Base-by-base conservation (phyloP, 2,113 vertebrate genomes). In the Nerophis ophidion region DNA sequence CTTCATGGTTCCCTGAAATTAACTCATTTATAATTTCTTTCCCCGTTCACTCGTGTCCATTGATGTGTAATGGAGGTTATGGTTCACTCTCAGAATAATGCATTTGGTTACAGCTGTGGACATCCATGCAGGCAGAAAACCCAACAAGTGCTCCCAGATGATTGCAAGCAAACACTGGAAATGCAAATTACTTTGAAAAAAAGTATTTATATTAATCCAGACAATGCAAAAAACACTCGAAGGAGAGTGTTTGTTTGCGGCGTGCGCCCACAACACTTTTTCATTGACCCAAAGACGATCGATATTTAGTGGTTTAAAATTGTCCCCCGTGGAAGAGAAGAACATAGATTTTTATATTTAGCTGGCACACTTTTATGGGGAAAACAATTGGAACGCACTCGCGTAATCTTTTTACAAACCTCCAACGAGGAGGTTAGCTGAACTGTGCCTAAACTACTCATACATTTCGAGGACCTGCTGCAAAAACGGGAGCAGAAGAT, bases 1-100 rank as follows among this genome's bases (percentile, higher is more conserved):
- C 66, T 61, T 66, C 63, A 76, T 60, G 35, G 76, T 77, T 80
- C 77, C 79, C 79, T 80, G 74, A 85, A 87, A 87, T 87, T 82
- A 89, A 88, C 81, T 81, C 79, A 87, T 88, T 90, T 87, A 86
- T 87, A 26, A 84, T 86, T 77, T 77, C n/a, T 80, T 78, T 61
- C 45, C 67, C 68, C 75, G 81, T 60, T 80, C 83, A 76, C 84
- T 87, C 80, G 69, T 83, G 83, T 82, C 81, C 83, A 86, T 79
- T 87, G 85, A 85, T 85, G 84, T 84, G 86, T 84, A 87, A 89
- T 87, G 67, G 84, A 76, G 85, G 87, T 63, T 79, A 80, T 77
- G 77, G 84, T 81, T 84, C 70, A 76, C 63, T 77, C 81, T 81
- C 77, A 81, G 71, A 84, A 81, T 89, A 84, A 90, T 89, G 84